Evolutionary conservation across 2,888 invertebrate genomes (phyloP), one percentile per base, ranked within the genome.

Genomic region (Thera britannica): DNA sequence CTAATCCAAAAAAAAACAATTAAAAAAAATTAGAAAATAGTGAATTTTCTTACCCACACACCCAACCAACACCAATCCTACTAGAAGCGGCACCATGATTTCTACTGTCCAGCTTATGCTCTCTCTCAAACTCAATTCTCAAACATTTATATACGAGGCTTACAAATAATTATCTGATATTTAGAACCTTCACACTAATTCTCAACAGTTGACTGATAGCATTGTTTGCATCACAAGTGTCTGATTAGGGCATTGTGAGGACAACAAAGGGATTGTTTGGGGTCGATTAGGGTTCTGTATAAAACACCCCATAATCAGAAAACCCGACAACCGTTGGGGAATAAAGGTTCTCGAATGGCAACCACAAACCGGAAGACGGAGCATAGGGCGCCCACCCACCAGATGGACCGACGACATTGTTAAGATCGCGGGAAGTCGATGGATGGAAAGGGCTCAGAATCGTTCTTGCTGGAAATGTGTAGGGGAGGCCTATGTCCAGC

Each of bases 141-240:
- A 67, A 41, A 48, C 62, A 76, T 77, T 74, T 77, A 77, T 76
- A 77, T 68, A 9, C 7, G 44, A 12, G 51, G 12, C 12, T 58
- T 61, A 64, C 66, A 58, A 85, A 86, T 75, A 80, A 86, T 83
- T 83, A 86, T 79, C 84, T 83, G 90, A 91, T 91, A 83, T 70
- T 75, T 65, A 62, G 73, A 73, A 80, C 92, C 92, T 92, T 92
- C 87, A 90, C 88, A 85, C 82, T 81, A 83, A 83, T 86, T 87
- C 81, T 82, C 74, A 72, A 72, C 72, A 68, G 75, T 68, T 77
- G 83, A 84, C 85, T 82, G 87, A 86, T 89, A 88, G 79, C 71
- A 62, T 9, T 69, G 63, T 71, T 74, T 71, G 63, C 71, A 23
- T 4, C 58, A 71, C 49, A 56, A 75, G 76, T 75, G 68, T 38